phyloP scores from a whole-genome alignment of 2,888 invertebrate species.

The Drosophila peninsularis region DNA sequence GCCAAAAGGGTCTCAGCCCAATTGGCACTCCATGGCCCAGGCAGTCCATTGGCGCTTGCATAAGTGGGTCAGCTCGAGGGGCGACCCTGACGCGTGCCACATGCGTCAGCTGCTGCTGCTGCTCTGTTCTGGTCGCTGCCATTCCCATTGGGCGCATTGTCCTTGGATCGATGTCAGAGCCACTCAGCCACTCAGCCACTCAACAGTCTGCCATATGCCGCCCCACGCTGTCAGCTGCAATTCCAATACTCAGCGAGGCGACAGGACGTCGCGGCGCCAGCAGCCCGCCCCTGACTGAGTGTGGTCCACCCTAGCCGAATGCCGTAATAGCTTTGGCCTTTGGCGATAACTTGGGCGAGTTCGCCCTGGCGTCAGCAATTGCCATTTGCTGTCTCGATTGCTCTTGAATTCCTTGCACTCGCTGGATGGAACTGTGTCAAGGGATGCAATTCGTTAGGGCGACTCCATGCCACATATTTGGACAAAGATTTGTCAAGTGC shows the following conservation, averaged over 20 bases:
- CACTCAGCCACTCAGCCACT: slow-evolving; percentile 31
- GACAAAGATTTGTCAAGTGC: not conserved
- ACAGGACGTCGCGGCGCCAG: slow-evolving; percentile 73
- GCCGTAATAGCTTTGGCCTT: slow-evolving; percentile 56
- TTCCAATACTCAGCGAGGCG: slow-evolving; percentile 50
- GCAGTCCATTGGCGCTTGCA: slow-evolving; percentile 23
- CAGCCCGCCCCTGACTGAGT: slow-evolving; percentile 5
- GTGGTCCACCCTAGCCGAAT: slow-evolving; percentile 22
- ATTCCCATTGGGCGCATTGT: slow-evolving; percentile 44
- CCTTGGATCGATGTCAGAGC: slow-evolving; percentile 56
- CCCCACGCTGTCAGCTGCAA: slow-evolving; percentile 4
- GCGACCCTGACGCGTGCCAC: slow-evolving; percentile 28
- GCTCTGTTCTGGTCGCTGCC: slow-evolving; percentile 16
- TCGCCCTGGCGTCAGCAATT: slow-evolving; percentile 56
- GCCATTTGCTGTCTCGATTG: slow-evolving; percentile 28
- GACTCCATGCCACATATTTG: not conserved
- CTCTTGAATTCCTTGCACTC: slow-evolving; percentile 30
- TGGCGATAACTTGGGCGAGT: slow-evolving; percentile 14
- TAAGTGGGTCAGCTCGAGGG: slow-evolving; percentile 63
- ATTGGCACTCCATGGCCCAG: slow-evolving; percentile 23
- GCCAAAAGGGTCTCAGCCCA: slow-evolving; percentile 33
- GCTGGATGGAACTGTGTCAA: slow-evolving; percentile 23
- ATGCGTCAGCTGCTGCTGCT: slow-evolving; percentile 57
- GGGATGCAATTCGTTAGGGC: slow-evolving; percentile 51
- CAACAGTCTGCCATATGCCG: slow-evolving; percentile 58